Evolutionary conservation across 30 jellyfish, hydroid and myxozoan species (phyloP).

Genomic region (Aurelia coerulea): DNA sequence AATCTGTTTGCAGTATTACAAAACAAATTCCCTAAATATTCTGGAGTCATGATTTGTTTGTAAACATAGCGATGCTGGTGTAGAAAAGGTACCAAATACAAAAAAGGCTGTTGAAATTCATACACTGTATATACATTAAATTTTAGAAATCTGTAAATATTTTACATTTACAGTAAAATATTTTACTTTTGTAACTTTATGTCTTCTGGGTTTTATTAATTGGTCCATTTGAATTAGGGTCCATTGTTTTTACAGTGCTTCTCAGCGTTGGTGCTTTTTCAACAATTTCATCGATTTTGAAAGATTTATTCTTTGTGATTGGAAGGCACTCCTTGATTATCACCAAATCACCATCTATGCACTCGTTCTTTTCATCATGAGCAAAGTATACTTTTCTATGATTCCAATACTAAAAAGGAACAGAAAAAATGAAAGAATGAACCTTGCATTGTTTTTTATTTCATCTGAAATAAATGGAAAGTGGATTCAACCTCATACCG

Average conservation of each 20-base stretch:
- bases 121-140: too few relatives aligned
- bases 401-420: conserved; percentile 89
- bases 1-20: too few relatives aligned
- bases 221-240: background rate
- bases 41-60: too few relatives aligned
- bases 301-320: conserved; percentile 79
- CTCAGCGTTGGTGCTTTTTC: conserved; percentile 82
- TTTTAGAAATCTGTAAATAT: too few relatives aligned
- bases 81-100: too few relatives aligned
- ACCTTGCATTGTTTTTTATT: background rate
- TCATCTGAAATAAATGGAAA: background rate
- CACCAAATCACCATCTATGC: conserved; percentile 94
- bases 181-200: too few relatives aligned
- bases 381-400: conserved; percentile 85
- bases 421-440: background rate
- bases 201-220: too few relatives aligned
- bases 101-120: too few relatives aligned
- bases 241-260: background rate
- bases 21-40: too few relatives aligned
- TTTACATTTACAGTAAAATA: too few relatives aligned
- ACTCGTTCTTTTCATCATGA: conserved; percentile 88
- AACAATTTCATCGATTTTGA: conserved; percentile 78
- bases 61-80: too few relatives aligned
- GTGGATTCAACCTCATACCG: too few relatives aligned
- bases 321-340: conserved; percentile 85